phyloP scores from a whole-genome alignment of 92 coral and sea anemone genomes.

The Epizoanthus illoricatus region DNA sequence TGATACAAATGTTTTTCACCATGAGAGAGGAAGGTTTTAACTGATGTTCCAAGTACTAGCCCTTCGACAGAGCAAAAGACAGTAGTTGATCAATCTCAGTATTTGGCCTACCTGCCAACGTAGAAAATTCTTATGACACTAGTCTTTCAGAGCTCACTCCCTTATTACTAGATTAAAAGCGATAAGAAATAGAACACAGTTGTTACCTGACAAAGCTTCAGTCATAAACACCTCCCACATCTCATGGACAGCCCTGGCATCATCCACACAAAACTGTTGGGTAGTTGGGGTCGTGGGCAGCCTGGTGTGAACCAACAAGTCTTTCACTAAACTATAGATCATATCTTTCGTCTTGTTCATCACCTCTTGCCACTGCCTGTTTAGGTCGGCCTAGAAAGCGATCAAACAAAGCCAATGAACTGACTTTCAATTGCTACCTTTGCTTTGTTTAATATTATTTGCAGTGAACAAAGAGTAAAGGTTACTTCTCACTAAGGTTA shows the following conservation, averaged over 20 bases:
- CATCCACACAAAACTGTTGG: background rate
- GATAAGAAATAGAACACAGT: background rate
- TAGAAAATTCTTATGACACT: background rate
- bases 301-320: conserved; percentile 23
- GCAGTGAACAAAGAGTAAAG: too few species aligned
- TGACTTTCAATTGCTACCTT: too few species aligned
- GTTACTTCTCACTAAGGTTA: too few species aligned
- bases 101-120: background rate
- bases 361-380: conserved; percentile 72
- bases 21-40: too few species aligned
- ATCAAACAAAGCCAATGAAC: background rate
- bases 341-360: conserved; percentile 28
- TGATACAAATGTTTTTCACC: too few species aligned
- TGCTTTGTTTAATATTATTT: too few species aligned
- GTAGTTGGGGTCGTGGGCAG: background rate
- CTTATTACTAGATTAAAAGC: background rate
- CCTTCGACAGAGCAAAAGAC: too few species aligned
- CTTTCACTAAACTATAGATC: conserved; percentile 42
- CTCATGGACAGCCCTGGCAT: conserved; percentile 36
- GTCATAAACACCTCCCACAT: conserved; percentile 54
- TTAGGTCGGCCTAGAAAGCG: conserved; percentile 57
- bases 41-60: too few species aligned
- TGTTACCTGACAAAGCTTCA: conserved; percentile 19
- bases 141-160: too few species aligned
- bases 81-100: too few species aligned